A percentile compares a stretch with the other conserved stretches of the same genome.
Evolutionary conservation across 2,797 vertebrate genomes (phyloP).

Genomic region (Delichon dasypus): DNA sequence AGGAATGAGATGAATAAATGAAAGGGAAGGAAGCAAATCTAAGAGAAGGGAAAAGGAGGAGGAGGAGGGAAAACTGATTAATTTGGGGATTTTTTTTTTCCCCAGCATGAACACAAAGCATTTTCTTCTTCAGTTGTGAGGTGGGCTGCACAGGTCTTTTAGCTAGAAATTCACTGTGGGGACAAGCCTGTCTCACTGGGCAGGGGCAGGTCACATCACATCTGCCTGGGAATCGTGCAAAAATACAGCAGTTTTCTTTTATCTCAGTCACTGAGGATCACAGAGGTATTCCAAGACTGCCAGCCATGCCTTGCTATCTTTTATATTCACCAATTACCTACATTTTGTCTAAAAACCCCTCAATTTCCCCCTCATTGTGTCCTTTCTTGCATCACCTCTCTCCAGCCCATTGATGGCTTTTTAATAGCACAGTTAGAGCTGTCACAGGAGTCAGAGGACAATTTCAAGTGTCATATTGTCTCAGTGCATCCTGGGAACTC

Average conservation of each 20-base stretch:
- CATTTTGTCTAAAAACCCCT: background rate
- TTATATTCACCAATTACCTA: background rate
- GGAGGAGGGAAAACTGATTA: background rate
- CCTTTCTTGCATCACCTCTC: background rate
- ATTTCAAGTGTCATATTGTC: slow-evolving; percentile 7
- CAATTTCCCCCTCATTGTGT: background rate
- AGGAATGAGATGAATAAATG: background rate
- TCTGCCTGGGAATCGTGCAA: background rate
- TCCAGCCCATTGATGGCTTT: slow-evolving; percentile 31
- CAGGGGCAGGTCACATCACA: background rate
- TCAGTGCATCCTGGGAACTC: slow-evolving; percentile 34
- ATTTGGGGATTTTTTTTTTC: background rate
- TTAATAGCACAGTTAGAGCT: slow-evolving; percentile 53
- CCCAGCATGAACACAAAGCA: background rate
- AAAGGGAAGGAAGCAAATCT: background rate
- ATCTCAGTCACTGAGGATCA: background rate
- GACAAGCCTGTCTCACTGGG: background rate
- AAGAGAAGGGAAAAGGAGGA: background rate
- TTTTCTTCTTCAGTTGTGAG: background rate
- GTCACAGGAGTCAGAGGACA: slow-evolving; percentile 45
- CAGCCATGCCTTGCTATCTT: background rate
- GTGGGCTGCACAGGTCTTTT: background rate
- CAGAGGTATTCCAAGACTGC: background rate
- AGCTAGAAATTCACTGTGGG: background rate
- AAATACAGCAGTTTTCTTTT: background rate